A percentile compares a stretch with the other conserved stretches of the same genome.
Conservation (phyloP, 2,797 vertebrate genomes). For the Miichthys miiuy region DNA sequence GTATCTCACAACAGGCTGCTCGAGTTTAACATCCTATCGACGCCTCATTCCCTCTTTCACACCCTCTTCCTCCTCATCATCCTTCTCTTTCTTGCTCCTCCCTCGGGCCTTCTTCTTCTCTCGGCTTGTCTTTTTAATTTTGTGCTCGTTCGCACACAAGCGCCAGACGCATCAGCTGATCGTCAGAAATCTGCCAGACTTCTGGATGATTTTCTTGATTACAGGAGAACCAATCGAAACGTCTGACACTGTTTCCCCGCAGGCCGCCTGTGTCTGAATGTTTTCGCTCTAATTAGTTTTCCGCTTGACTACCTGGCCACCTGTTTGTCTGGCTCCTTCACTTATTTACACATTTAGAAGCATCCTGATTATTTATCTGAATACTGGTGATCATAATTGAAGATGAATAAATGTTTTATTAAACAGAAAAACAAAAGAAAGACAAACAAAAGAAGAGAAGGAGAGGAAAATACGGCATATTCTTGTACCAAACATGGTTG, state of each 20-base stretch:
- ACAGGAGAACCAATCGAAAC: conserved; percentile 49
- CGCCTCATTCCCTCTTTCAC: not conserved
- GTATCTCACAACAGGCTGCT: not conserved
- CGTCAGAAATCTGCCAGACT: conserved; percentile 34
- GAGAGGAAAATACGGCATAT: too few species aligned
- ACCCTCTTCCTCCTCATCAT: not conserved
- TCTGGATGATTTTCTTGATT: conserved; percentile 51
- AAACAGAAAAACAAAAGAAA: too few species aligned
- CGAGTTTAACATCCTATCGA: not conserved
- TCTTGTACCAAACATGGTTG: too few species aligned
- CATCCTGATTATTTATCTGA: not conserved
- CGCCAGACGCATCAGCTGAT: conserved; percentile 12
- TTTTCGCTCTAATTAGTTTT: conserved; percentile 53
- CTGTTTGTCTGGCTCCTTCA: conserved; percentile 41
- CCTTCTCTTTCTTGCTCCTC: not conserved
- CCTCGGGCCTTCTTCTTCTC: conserved; percentile 14
- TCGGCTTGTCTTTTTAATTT: conserved; percentile 20
- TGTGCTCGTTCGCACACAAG: not conserved
- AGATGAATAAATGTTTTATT: not conserved
- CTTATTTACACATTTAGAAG: not conserved
- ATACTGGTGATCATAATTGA: not conserved
- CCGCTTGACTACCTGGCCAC: conserved; percentile 43
- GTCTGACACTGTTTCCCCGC: conserved; percentile 45
- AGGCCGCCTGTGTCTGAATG: conserved; percentile 37
- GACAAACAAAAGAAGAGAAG: too few species aligned